These are phyloP conservation scores for Oxycera nigricornis DNA, from an alignment of 2,888 invertebrate genomes.

Conservation along the genomic window DNA sequence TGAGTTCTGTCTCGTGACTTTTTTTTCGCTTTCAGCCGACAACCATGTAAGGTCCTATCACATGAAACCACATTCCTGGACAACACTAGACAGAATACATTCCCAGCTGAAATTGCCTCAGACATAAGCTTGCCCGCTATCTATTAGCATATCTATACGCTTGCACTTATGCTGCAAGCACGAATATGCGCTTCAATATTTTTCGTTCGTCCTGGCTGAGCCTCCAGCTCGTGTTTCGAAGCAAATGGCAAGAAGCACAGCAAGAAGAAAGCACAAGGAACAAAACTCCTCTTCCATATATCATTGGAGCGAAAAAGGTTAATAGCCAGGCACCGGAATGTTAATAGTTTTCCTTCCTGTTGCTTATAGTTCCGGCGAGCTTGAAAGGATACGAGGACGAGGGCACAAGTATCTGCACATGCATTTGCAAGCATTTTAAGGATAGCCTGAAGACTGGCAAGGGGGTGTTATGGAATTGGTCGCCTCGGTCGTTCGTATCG, in stretches of 20 bases:
- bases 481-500: not conserved
- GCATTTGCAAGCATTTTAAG: not conserved
- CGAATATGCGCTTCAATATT: slow-evolving; percentile 29
- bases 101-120: not conserved
- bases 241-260: slow-evolving; percentile 33
- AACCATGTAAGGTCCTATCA: too few species aligned
- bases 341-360: slow-evolving; percentile 53
- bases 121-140: not conserved
- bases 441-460: too few species aligned
- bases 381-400: slow-evolving; percentile 20
- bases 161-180: not conserved
- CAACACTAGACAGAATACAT: not conserved
- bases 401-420: slow-evolving; percentile 17
- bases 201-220: slow-evolving; percentile 9
- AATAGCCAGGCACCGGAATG: slow-evolving; percentile 52
- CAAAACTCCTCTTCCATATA: slow-evolving; percentile 41
- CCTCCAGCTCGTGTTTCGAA: slow-evolving; percentile 4
- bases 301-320: slow-evolving; percentile 49
- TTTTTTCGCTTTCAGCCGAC: too few species aligned
- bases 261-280: slow-evolving; percentile 21
- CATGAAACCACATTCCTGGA: slow-evolving; percentile 11
- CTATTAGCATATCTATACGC: not conserved
- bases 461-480: too few species aligned
- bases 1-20: too few species aligned
- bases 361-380: slow-evolving; percentile 47